Base-by-base conservation (phyloP, 2,888 invertebrate genomes). In the Microplitis manilae region DNA sequence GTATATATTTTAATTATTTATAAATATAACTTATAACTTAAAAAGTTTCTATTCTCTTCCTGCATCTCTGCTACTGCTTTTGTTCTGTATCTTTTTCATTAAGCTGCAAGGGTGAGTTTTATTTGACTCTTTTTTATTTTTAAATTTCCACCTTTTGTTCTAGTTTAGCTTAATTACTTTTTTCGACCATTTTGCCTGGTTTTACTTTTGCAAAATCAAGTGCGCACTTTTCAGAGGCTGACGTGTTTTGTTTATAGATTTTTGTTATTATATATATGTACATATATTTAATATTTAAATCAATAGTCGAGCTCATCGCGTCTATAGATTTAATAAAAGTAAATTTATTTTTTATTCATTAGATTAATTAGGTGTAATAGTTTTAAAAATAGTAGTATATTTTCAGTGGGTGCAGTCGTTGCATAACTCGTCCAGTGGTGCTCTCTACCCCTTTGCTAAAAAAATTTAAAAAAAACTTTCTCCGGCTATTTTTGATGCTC, bases 401-500 rank as follows among this genome's bases (percentile, higher is more conserved):
- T 5, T 77, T 69, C 59, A 78, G 75, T 82, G 80, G 81, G 81
- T 80, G 81, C 80, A 82, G 80, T 79, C 67, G 50, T 68, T 81
- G 81, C 79, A 79, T 80, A 81, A 81, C 73, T 70, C 78, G 61
- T 73, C 75, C 30, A 79, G 76, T 80, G 75, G 60, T 60, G 50
- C 76, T 67, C 65, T 17, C n/a, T 38, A 17, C 50, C 73, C 71
- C 59, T 20, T 6, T 15, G 6, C n/a, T 62, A 2, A 62, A 62
- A 62, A 62, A 13, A 20, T 9, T 20, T 15, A 17, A 15, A 17
- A 15, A 64, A 64, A 17, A 64, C 4, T 6, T 50, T 50, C 50
- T 50, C 50, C 6, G 50, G 50, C 13, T 50, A 50, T 50, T 50
- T 50, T 50, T 50, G 5, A 50, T 50, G 9, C 13, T 50, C 50